Evolutionary conservation across 2,888 invertebrate species (phyloP).

Genomic region (Heteromyza rotundicornis): DNA sequence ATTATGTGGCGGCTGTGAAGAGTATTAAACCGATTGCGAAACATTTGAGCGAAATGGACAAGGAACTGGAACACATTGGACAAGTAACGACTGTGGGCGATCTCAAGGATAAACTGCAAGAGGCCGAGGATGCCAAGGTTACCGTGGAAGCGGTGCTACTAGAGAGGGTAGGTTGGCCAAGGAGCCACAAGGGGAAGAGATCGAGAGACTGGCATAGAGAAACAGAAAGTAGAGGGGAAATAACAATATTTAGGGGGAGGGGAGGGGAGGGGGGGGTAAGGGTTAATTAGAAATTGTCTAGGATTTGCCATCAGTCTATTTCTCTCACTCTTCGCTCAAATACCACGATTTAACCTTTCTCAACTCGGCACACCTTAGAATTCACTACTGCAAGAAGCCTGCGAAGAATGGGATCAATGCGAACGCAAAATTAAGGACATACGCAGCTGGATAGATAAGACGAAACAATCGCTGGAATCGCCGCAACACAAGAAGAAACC

Average conservation of each 20-base stretch:
- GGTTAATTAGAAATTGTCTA: no score
- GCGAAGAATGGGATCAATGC: constrained; percentile 96
- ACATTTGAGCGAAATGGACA: constrained; percentile 89
- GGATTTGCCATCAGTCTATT: no score
- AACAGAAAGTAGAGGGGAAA: neutral
- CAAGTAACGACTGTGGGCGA: constrained; percentile 85
- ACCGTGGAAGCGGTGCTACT: constrained; percentile 83
- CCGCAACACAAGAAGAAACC: constrained; percentile 86
- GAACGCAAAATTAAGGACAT: constrained; percentile 92
- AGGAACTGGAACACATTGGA: constrained; percentile 84
- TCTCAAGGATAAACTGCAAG: constrained; percentile 82
- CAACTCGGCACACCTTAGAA: constrained; percentile 65
- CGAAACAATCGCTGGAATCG: constrained; percentile 76
- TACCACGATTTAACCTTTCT: no score
- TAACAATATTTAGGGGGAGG: neutral
- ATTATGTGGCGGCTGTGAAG: constrained; percentile 87
- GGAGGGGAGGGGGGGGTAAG: no score
- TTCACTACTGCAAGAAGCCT: constrained; percentile 86
- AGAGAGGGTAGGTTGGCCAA: constrained; percentile 73
- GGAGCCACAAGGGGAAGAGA: neutral
- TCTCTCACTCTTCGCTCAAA: neutral
- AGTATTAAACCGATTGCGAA: constrained; percentile 87
- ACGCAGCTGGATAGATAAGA: constrained; percentile 87
- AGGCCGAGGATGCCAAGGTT: constrained; percentile 85
- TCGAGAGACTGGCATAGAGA: neutral